Percentiles rank a stretch among this genome's conserved stretches.
phyloP scores from a whole-genome alignment of 2,113 vertebrate species.

The Datnioides undecimradiatus region DNA sequence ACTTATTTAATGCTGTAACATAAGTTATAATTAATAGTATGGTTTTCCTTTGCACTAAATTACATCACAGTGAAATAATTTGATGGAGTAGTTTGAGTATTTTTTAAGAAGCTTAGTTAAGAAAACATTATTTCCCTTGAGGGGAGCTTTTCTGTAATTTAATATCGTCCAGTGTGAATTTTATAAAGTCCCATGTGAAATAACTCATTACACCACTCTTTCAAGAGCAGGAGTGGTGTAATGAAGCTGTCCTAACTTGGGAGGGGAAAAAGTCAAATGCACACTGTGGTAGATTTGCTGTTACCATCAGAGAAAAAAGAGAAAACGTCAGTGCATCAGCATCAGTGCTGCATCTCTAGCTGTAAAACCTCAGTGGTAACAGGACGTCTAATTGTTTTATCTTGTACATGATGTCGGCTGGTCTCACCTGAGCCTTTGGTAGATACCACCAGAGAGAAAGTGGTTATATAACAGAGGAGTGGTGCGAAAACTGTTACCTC shows the following conservation, averaged over 20 bases:
- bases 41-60: background rate
- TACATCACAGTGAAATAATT: background rate
- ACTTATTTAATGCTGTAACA: background rate
- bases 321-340: background rate
- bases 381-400: constrained; percentile 55
- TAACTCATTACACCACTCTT: no score
- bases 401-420: constrained; percentile 23
- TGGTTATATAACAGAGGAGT: constrained; percentile 43
- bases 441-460: constrained; percentile 32
- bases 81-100: background rate
- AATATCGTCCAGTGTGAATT: constrained; percentile 7
- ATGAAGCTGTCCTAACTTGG: background rate
- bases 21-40: background rate
- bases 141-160: constrained; percentile 1
- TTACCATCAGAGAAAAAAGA: constrained; percentile 14
- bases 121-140: constrained; percentile 31
- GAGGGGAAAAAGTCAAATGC: background rate
- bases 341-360: background rate
- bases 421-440: constrained; percentile 15
- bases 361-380: constrained; percentile 10
- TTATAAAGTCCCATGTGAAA: no score
- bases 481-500: constrained; percentile 14
- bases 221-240: background rate
- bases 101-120: constrained; percentile 4
- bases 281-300: background rate